These are phyloP conservation scores for Teleopsis dalmanni DNA, from an alignment of 1,140 invertebrate species.

Conservation along the genomic window DNA sequence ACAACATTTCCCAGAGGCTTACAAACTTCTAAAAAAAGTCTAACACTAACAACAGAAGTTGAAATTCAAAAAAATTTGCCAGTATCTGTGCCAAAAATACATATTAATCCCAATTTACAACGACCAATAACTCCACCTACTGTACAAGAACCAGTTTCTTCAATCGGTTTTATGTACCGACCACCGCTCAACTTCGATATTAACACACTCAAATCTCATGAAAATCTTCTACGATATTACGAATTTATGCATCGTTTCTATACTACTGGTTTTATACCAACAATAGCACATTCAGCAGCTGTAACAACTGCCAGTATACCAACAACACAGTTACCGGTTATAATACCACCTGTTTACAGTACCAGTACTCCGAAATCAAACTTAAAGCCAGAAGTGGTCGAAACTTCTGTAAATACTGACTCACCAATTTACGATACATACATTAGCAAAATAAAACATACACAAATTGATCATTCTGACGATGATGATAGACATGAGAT, in stretches of 20 bases:
- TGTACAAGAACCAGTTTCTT: conserved; percentile 1
- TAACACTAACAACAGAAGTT: neutral
- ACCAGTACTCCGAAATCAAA: no score
- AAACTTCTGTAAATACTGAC: neutral
- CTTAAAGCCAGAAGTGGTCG: no score
- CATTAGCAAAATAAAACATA: no score
- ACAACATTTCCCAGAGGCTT: neutral
- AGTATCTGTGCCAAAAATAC: conserved; percentile 33
- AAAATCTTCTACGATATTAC: conserved; percentile 37
- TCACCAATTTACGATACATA: no score
- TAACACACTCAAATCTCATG: conserved; percentile 32
- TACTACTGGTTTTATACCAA: conserved; percentile 17
- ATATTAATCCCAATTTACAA: conserved; percentile 32
- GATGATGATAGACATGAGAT: no score
- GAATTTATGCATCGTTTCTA: conserved; percentile 40
- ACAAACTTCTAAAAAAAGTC: no score
- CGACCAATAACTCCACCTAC: conserved; percentile 28
- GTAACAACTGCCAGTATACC: no score
- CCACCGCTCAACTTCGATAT: conserved; percentile 19
- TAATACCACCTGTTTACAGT: no score
- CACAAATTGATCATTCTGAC: no score
- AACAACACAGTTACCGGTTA: no score
- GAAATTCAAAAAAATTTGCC: no score
- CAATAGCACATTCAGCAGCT: neutral
- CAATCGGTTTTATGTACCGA: neutral